These are phyloP conservation scores for Plotosus lineatus DNA, from an alignment of 2,113 vertebrate species.

Conservation along the genomic window DNA sequence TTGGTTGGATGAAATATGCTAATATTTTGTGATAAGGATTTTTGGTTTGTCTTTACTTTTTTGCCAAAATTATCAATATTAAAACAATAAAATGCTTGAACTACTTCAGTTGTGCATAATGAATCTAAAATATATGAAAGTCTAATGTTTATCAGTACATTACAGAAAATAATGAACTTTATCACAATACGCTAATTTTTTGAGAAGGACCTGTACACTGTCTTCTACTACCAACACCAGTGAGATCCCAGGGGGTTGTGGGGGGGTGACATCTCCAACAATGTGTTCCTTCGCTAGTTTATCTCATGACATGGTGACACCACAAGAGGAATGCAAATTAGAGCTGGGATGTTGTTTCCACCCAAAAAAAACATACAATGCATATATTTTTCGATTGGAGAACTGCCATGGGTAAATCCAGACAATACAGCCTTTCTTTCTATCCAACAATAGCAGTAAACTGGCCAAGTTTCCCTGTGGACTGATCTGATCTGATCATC, in stretches of 20 bases:
- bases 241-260: constrained; percentile 32
- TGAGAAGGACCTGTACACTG: constrained; percentile 47
- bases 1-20: too few relatives aligned
- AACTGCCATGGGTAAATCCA: background rate
- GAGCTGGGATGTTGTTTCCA: constrained; percentile 6
- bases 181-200: too few relatives aligned
- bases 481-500: background rate
- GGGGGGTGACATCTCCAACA: background rate
- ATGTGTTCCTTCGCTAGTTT: constrained; percentile 31
- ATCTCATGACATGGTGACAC: constrained; percentile 18
- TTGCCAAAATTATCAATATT: too few relatives aligned
- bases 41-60: too few relatives aligned
- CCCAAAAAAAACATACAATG: background rate
- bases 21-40: too few relatives aligned
- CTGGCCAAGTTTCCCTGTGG: background rate
- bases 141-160: too few relatives aligned
- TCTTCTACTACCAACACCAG: constrained; percentile 37
- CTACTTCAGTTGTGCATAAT: too few relatives aligned
- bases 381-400: background rate
- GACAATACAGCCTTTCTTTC: background rate
- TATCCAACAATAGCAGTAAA: background rate
- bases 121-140: too few relatives aligned
- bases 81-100: too few relatives aligned
- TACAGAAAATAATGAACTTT: too few relatives aligned
- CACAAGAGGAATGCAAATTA: constrained; percentile 14